These are phyloP conservation scores for Theodoxus fluviatilis DNA, from an alignment of 2,888 invertebrate genomes.

Conservation along the genomic window DNA sequence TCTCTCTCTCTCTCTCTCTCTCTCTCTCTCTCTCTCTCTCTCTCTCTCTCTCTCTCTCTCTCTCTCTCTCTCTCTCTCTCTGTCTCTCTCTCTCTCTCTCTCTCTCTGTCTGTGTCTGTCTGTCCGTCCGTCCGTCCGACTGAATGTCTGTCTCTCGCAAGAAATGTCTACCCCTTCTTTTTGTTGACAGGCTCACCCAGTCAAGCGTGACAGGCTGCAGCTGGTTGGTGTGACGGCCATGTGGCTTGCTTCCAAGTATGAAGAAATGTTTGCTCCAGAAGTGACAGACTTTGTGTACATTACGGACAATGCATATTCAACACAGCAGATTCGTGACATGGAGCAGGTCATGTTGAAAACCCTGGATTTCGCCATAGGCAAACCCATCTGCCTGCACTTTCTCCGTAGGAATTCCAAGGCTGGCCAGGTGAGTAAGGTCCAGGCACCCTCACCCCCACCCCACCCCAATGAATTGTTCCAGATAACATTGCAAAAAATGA, in stretches of 20 bases:
- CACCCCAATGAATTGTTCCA: too few relatives aligned
- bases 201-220: constrained; percentile 79
- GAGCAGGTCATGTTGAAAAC: constrained; percentile 80
- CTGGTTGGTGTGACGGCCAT: constrained; percentile 88
- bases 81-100: background rate
- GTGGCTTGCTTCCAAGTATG: constrained; percentile 91
- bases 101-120: background rate
- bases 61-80: background rate
- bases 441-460: too few relatives aligned
- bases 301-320: constrained; percentile 85
- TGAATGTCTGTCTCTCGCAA: background rate
- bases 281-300: constrained; percentile 89
- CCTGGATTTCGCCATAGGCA: constrained; percentile 82
- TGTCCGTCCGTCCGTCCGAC: too few relatives aligned
- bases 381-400: constrained; percentile 88
- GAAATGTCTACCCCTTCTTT: background rate
- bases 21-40: constrained; percentile 9
- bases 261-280: constrained; percentile 90
- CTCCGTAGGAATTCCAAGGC: constrained; percentile 75
- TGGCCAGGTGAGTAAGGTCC: constrained; percentile 67
- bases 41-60: background rate
- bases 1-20: too few relatives aligned
- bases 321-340: constrained; percentile 80
- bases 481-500: too few relatives aligned
- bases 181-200: constrained; percentile 62